These are phyloP conservation scores for Criorhina ranunculi DNA, from an alignment of 2,888 invertebrate genomes.

Conservation along the genomic window DNA sequence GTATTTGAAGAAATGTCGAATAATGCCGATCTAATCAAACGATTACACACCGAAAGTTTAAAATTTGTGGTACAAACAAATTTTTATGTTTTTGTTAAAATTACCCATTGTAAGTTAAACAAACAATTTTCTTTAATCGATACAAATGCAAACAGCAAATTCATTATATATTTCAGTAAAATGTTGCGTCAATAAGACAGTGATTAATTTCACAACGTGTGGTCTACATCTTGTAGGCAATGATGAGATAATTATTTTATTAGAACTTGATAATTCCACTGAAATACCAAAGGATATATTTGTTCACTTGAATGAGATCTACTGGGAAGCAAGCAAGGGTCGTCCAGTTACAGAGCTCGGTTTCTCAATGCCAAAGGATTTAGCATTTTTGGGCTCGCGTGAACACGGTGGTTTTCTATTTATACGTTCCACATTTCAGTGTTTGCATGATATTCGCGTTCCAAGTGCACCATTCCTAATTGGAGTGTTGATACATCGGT, in stretches of 20 bases:
- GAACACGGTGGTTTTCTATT: constrained; percentile 94
- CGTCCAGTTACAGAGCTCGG: constrained; percentile 89
- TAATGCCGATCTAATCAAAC: constrained; percentile 86
- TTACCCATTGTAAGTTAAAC: constrained; percentile 89
- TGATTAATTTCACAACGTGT: constrained; percentile 91
- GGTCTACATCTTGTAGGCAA: constrained; percentile 93
- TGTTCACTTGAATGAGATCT: constrained; percentile 89
- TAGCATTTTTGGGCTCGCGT: constrained; percentile 87
- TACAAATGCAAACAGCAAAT: constrained; percentile 37
- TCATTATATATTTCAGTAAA: constrained; percentile 87
- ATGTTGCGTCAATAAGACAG: constrained; percentile 90
- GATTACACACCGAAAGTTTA: constrained; percentile 87
- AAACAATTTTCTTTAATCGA: not conserved
- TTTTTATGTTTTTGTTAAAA: constrained; percentile 90
- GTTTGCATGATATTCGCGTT: constrained; percentile 89
- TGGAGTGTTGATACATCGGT: constrained; percentile 91
- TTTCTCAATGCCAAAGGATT: constrained; percentile 86
- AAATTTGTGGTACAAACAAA: constrained; percentile 91
- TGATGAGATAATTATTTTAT: constrained; percentile 91
- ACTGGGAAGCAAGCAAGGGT: constrained; percentile 88
- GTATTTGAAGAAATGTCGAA: constrained; percentile 84
- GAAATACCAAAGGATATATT: constrained; percentile 90
- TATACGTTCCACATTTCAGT: constrained; percentile 92
- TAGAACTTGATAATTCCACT: constrained; percentile 89
- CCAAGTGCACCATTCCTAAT: constrained; percentile 91